These are phyloP conservation scores for Hirtodrosophila histrioides DNA, from an alignment of 2,888 invertebrate genomes.

Conservation along the genomic window DNA sequence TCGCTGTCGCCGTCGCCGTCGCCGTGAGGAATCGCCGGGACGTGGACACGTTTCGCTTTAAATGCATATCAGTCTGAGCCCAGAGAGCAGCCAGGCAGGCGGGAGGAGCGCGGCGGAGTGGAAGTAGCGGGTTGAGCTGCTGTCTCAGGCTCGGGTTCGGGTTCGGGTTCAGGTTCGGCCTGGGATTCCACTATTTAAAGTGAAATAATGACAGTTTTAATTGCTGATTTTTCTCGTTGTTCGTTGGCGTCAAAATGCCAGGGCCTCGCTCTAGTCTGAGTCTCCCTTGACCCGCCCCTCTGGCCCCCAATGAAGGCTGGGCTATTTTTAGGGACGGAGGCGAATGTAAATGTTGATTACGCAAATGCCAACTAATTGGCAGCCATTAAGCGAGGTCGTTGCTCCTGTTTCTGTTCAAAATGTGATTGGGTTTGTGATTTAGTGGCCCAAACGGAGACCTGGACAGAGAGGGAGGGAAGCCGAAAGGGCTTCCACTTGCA, in stretches of 20 bases:
- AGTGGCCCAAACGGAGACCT: too few species aligned
- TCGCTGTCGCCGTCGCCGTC: neutral
- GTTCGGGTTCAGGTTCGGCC: neutral
- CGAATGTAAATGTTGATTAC: conserved; percentile 72
- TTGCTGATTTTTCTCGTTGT: conserved; percentile 69
- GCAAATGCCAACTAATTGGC: conserved; percentile 75
- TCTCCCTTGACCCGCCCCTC: neutral
- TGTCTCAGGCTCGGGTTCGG: conserved; percentile 4
- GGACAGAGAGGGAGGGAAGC: neutral
- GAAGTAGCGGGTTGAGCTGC: neutral
- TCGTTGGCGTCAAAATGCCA: conserved; percentile 74
- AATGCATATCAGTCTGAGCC: conserved; percentile 73
- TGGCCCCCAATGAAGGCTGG: conserved; percentile 2
- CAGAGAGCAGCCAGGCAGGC: conserved; percentile 14
- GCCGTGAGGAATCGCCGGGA: conserved; percentile 28
- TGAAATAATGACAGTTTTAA: conserved; percentile 79
- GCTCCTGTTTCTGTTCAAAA: conserved; percentile 36
- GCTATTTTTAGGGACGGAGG: conserved; percentile 59
- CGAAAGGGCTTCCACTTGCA: conserved; percentile 5
- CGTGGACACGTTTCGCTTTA: conserved; percentile 77
- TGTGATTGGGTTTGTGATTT: conserved; percentile 1
- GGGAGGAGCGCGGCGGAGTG: neutral
- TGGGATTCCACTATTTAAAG: conserved; percentile 62
- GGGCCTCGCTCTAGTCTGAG: conserved; percentile 38
- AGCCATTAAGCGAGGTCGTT: conserved; percentile 63